These are phyloP conservation scores for Telmatochromis sp. DNA, from an alignment of 2,113 vertebrate species.

Conservation along the genomic window DNA sequence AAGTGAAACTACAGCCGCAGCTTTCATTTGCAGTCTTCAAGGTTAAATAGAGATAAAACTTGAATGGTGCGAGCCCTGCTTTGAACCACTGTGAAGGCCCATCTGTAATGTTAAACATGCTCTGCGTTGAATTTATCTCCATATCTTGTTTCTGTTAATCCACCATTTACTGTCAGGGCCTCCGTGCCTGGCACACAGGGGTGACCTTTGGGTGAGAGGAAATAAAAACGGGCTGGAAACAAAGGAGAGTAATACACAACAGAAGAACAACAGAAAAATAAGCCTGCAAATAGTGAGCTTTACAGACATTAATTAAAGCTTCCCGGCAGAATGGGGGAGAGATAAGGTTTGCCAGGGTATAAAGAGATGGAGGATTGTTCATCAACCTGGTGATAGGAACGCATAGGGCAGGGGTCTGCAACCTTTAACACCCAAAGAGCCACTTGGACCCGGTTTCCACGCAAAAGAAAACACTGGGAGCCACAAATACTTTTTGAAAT, in stretches of 20 bases:
- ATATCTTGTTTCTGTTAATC: slow-evolving; percentile 19
- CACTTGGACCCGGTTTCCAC: too few relatives aligned
- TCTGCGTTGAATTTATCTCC: slow-evolving; percentile 6
- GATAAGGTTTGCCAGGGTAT: neutral
- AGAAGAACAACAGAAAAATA: neutral
- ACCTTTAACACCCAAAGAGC: too few relatives aligned
- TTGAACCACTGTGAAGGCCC: neutral
- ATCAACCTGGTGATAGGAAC: neutral
- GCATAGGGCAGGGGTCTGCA: neutral
- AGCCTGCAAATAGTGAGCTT: neutral
- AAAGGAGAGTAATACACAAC: neutral
- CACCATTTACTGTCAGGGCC: slow-evolving; percentile 5
- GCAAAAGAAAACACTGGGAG: too few relatives aligned
- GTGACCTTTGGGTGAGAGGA: slow-evolving; percentile 30
- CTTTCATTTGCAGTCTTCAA: slow-evolving; percentile 37
- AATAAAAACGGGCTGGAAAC: slow-evolving; percentile 15
- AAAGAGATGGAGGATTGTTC: neutral
- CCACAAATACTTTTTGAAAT: too few relatives aligned
- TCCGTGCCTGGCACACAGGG: neutral
- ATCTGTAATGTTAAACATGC: slow-evolving; percentile 32
- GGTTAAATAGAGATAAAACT: slow-evolving; percentile 46
- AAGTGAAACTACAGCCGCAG: neutral
- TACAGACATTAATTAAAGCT: slow-evolving; percentile 30
- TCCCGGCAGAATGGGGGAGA: neutral
- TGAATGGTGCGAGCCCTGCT: neutral